Percentiles rank a stretch among this genome's conserved stretches.
phyloP scores from a whole-genome alignment of 2,113 vertebrate genomes.

The Isurus oxyrinchus region DNA sequence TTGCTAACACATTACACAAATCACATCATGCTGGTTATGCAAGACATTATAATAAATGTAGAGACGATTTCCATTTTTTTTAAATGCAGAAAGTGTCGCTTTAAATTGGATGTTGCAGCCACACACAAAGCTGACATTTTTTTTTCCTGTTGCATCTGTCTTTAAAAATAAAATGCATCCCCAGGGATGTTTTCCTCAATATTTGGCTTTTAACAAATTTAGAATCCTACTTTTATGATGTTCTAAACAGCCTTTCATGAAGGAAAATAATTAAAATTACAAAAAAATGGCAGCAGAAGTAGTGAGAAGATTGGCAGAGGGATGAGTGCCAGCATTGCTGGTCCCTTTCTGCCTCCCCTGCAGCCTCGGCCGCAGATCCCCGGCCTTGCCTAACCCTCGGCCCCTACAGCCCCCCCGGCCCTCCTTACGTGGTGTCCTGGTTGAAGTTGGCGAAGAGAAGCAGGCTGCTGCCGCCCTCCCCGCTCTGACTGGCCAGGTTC shows the following conservation, averaged over 20 bases:
- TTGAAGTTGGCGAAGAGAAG: slow-evolving; percentile 99
- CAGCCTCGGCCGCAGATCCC: not conserved
- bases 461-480: slow-evolving; percentile 86
- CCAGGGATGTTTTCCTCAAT: not conserved
- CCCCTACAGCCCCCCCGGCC: not conserved
- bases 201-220: not conserved
- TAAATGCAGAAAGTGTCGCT: not conserved
- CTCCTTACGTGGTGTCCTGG: slow-evolving; percentile 96
- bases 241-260: not conserved
- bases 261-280: not conserved
- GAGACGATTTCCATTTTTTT: not conserved
- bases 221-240: not conserved
- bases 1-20: not conserved
- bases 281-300: not conserved
- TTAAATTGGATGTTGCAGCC: not conserved
- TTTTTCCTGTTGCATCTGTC: not conserved
- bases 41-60: not conserved
- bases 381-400: not conserved
- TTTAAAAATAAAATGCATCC: slow-evolving; percentile 16
- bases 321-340: not conserved
- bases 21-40: not conserved
- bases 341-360: too few relatives aligned
- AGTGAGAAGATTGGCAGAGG: not conserved
- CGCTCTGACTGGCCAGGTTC: slow-evolving; percentile 93
- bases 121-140: not conserved